Percentiles rank a stretch among this genome's conserved stretches.
Evolutionary conservation across 2,888 invertebrate species (phyloP).

Genomic region (Calliopum simillimum): DNA sequence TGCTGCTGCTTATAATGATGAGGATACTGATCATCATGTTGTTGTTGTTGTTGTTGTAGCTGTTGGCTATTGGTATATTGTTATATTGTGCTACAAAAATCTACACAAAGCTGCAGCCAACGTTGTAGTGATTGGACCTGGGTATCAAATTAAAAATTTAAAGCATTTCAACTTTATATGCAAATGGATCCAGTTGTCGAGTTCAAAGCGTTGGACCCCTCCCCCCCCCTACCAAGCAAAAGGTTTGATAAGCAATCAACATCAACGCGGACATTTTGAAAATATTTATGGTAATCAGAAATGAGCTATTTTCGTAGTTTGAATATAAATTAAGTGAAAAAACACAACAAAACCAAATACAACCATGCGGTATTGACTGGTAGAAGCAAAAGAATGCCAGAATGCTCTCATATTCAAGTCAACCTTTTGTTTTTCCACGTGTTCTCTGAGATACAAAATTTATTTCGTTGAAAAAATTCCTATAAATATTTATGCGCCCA

Average conservation of each 20-base stretch:
- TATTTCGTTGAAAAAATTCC: background rate
- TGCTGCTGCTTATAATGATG: constrained; percentile 9
- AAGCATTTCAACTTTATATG: constrained; percentile 40
- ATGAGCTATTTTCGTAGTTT: background rate
- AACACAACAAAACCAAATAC: background rate
- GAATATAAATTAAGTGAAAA: constrained; percentile 15
- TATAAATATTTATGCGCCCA: background rate
- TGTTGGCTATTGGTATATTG: constrained; percentile 1
- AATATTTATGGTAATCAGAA: constrained; percentile 14
- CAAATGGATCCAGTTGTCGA: background rate
- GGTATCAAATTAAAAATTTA: constrained; percentile 1
- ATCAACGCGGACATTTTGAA: background rate
- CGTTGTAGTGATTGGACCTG: background rate
- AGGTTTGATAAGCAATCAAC: background rate
- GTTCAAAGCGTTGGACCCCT: background rate
- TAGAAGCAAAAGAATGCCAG: no score
- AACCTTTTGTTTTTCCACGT: no score
- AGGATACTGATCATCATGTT: background rate
- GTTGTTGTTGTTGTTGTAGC: background rate
- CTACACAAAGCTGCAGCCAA: background rate
- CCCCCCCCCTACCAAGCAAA: no score
- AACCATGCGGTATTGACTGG: no score
- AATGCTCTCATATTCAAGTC: no score
- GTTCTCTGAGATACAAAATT: background rate
- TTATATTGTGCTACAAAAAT: constrained; percentile 5